These are phyloP conservation scores for Drosophila nigricruria DNA, from an alignment of 2,888 invertebrate species.

Conservation along the genomic window DNA sequence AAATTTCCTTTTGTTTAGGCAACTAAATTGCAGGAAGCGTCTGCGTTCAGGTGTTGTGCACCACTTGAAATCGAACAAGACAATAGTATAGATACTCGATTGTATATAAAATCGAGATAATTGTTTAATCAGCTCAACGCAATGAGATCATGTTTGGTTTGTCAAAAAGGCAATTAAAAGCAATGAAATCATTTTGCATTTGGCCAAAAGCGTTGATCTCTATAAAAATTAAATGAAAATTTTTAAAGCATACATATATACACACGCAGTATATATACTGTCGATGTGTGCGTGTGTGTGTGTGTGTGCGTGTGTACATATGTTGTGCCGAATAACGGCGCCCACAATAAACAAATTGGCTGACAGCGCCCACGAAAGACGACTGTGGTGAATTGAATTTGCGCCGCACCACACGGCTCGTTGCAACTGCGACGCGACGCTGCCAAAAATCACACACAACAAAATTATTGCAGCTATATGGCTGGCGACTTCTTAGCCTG, in stretches of 20 bases:
- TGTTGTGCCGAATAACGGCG: constrained; percentile 51
- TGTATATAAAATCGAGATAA: not conserved
- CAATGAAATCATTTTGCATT: constrained; percentile 69
- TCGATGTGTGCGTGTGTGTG: not conserved
- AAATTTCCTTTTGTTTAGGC: constrained; percentile 36
- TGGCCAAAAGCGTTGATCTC: constrained; percentile 35
- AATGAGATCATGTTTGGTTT: constrained; percentile 72
- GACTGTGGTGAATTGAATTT: constrained; percentile 77
- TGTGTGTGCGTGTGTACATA: constrained; percentile 7
- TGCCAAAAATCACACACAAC: constrained; percentile 32
- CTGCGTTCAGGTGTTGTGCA: constrained; percentile 54
- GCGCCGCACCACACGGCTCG: constrained; percentile 57
- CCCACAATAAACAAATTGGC: constrained; percentile 75
- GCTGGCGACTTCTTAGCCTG: constrained; percentile 39
- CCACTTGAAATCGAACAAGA: constrained; percentile 1
- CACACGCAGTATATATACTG: not conserved
- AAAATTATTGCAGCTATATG: constrained; percentile 38
- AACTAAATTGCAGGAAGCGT: constrained; percentile 57
- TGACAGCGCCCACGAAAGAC: constrained; percentile 62
- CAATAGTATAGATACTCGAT: not conserved
- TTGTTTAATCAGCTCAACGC: constrained; percentile 37
- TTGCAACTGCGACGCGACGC: constrained; percentile 50
- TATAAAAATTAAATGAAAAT: constrained; percentile 43
- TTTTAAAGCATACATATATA: constrained; percentile 11
- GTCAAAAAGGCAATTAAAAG: constrained; percentile 60